phyloP scores from a whole-genome alignment of 1,140 invertebrate genomes.

The Chionoecetes opilio region DNA sequence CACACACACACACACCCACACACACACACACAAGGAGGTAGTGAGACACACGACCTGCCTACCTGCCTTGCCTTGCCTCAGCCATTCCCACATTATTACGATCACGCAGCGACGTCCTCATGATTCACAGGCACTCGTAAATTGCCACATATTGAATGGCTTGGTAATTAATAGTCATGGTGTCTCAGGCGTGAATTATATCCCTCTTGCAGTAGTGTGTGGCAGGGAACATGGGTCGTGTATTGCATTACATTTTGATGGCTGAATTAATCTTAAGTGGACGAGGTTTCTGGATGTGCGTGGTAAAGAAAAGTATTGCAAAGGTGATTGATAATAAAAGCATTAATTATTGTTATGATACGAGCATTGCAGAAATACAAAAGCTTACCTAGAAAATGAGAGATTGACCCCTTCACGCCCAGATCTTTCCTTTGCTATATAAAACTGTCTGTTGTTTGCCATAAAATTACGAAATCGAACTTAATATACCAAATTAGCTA shows the following conservation, averaged over 20 bases:
- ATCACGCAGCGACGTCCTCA: slow-evolving; percentile 12
- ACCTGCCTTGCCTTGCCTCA: not conserved
- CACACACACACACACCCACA: not conserved
- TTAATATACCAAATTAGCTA: no score
- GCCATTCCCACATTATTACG: not conserved
- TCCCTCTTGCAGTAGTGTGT: not conserved
- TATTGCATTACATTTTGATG: not conserved
- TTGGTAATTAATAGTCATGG: not conserved
- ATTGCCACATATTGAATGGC: not conserved
- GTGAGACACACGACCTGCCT: not conserved
- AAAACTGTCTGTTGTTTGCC: no score
- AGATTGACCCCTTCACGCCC: no score
- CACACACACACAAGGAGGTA: not conserved
- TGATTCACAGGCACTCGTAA: not conserved
- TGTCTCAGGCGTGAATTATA: not conserved
- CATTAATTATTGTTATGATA: no score
- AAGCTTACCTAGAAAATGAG: no score
- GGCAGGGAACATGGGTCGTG: not conserved
- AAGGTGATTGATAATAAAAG: no score
- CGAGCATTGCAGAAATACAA: no score
- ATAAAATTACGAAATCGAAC: no score
- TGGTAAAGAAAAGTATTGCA: no score
- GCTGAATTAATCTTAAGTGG: no score
- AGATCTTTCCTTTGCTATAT: no score
- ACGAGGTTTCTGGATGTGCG: no score